These are phyloP conservation scores for Myotis pilosus DNA, from an alignment of 2,797 vertebrate species.

Conservation along the genomic window DNA sequence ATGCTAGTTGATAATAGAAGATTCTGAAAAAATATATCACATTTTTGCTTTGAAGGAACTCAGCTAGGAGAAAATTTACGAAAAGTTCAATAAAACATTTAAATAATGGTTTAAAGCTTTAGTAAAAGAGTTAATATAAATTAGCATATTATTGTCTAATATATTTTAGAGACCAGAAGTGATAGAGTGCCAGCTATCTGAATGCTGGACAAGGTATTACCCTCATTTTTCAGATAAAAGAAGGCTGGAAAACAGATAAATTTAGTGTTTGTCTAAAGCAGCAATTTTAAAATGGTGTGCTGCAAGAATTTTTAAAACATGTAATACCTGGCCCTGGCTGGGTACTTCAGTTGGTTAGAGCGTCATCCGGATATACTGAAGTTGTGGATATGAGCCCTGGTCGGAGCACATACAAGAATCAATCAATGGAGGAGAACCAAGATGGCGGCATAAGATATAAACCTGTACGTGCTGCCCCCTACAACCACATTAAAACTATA, in stretches of 20 bases:
- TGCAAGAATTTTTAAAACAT: too few species aligned
- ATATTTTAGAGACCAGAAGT: neutral
- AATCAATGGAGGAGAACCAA: too few species aligned
- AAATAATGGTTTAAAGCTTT: constrained; percentile 20
- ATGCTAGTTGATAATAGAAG: neutral
- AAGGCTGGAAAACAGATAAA: constrained; percentile 34
- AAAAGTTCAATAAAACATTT: constrained; percentile 7
- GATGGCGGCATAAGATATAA: too few species aligned
- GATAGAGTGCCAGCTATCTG: neutral
- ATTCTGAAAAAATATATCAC: constrained; percentile 9
- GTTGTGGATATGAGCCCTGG: too few species aligned
- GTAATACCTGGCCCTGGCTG: too few species aligned
- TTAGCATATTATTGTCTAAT: neutral
- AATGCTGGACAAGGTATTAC: neutral
- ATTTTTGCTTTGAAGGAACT: neutral
- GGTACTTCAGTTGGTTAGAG: too few species aligned
- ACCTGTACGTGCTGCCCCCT: too few species aligned
- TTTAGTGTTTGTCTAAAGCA: neutral
- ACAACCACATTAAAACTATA: too few species aligned
- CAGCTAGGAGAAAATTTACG: neutral
- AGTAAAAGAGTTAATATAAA: neutral
- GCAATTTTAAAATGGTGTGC: too few species aligned
- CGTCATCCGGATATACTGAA: too few species aligned
- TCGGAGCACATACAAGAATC: too few species aligned
- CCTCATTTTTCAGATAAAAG: neutral